Conservation (phyloP, 37 sponge, comb jelly and placozoan genomes). For the Spongilla lacustris region DNA sequence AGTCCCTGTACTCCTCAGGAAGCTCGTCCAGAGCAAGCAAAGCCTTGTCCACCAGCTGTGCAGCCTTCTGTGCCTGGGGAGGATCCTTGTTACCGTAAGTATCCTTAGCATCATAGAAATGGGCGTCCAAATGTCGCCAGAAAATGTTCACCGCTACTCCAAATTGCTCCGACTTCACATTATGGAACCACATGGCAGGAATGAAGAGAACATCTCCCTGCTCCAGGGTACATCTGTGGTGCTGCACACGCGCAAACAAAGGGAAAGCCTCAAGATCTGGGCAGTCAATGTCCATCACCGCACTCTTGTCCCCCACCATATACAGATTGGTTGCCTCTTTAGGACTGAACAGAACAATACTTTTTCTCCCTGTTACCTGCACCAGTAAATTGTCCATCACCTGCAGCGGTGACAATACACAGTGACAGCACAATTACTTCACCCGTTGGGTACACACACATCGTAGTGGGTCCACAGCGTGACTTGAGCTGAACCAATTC, state of each 20-base stretch:
- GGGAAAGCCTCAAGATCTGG: constrained; percentile 84
- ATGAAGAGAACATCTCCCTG: constrained; percentile 92
- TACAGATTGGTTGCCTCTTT: constrained; percentile 74
- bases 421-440: not conserved
- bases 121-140: constrained; percentile 81
- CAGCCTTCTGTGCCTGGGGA: constrained; percentile 77
- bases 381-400: constrained; percentile 97
- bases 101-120: constrained; percentile 79
- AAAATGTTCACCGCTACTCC: constrained; percentile 90
- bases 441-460: constrained; percentile 33
- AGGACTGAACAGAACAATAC: constrained; percentile 83
- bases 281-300: constrained; percentile 74
- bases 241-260: constrained; percentile 44
- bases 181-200: constrained; percentile 97
- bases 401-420: constrained; percentile 21
- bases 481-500: constrained; percentile 81
- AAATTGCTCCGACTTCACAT: constrained; percentile 78
- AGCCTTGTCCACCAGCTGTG: constrained; percentile 74
- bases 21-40: constrained; percentile 67
- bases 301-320: constrained; percentile 87
- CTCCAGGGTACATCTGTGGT: constrained; percentile 58
- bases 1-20: constrained; percentile 82
- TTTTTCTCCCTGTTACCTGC: constrained; percentile 82
- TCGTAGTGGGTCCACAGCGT: constrained; percentile 97
- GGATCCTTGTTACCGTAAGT: constrained; percentile 92